Conservation (phyloP, 1,140 invertebrate genomes). For the Drosophila dunni region DNA sequence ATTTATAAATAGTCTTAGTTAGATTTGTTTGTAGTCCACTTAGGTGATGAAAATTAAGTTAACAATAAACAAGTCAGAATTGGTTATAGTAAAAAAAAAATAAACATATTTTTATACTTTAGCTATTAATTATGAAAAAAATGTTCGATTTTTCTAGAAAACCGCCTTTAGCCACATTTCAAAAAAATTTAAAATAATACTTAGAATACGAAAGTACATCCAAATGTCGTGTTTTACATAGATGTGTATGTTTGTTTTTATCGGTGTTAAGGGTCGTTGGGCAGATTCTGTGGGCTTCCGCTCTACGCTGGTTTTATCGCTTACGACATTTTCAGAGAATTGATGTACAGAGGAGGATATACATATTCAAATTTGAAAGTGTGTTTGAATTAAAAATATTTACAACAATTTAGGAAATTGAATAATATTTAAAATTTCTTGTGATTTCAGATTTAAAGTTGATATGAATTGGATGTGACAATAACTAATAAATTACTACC, state of each 20-base stretch:
- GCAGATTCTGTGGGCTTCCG: conserved; percentile 33
- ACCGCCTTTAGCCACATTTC: too few relatives aligned
- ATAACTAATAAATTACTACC: background rate
- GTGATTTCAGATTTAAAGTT: background rate
- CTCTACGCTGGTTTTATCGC: conserved; percentile 9
- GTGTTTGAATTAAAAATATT: too few relatives aligned
- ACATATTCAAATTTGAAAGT: background rate
- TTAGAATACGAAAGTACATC: background rate
- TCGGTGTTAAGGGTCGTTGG: conserved; percentile 37
- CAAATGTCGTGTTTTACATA: conserved; percentile 6
- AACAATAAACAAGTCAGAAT: too few relatives aligned
- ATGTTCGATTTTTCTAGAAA: too few relatives aligned
- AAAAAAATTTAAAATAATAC: background rate
- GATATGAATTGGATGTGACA: background rate
- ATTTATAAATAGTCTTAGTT: too few relatives aligned
- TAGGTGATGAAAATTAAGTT: too few relatives aligned
- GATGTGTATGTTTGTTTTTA: conserved; percentile 20
- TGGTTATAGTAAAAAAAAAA: too few relatives aligned
- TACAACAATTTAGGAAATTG: too few relatives aligned
- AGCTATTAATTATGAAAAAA: too few relatives aligned
- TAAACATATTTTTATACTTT: too few relatives aligned
- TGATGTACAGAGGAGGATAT: background rate
- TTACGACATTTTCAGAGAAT: conserved; percentile 17
- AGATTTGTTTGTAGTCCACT: too few relatives aligned
- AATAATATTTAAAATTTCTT: too few relatives aligned